Evolutionary conservation across 1,140 invertebrate genomes (phyloP).

Genomic region (Brachionus plicatilis): DNA sequence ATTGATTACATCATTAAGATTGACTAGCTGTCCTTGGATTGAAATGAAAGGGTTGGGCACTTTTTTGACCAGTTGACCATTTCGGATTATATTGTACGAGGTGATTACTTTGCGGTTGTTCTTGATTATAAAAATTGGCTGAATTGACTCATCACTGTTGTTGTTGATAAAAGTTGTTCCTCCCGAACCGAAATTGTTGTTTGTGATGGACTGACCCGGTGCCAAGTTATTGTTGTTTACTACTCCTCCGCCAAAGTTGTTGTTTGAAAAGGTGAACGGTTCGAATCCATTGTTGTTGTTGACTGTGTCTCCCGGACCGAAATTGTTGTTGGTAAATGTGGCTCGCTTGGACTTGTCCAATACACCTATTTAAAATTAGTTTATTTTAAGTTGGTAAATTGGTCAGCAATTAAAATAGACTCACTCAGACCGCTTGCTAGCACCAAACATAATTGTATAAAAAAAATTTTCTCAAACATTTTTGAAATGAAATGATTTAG

Average conservation of each 20-base stretch:
- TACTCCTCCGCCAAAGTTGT: constrained; percentile 20
- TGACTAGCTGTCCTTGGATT: neutral
- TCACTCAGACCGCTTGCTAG: neutral
- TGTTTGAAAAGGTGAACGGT: neutral
- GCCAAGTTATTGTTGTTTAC: constrained; percentile 9
- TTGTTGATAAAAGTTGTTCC: constrained; percentile 26
- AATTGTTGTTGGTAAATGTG: constrained; percentile 32
- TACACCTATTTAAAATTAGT: neutral
- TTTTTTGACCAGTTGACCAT: constrained; percentile 2
- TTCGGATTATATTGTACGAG: neutral
- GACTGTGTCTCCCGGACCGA: neutral
- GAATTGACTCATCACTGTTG: neutral
- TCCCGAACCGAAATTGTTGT: constrained; percentile 14
- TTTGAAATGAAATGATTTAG: neutral
- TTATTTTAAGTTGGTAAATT: neutral
- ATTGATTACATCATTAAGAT: constrained; percentile 14
- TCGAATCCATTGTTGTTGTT: neutral
- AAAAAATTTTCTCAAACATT: neutral
- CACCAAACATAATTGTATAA: neutral
- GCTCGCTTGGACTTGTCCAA: neutral
- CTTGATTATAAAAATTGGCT: neutral
- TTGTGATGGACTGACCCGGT: constrained; percentile 11
- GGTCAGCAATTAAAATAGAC: neutral
- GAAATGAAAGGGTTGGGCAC: neutral
- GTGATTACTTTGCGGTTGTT: neutral